Conservation (phyloP, 1,140 invertebrate species). For the Temnothorax nylanderi region DNA sequence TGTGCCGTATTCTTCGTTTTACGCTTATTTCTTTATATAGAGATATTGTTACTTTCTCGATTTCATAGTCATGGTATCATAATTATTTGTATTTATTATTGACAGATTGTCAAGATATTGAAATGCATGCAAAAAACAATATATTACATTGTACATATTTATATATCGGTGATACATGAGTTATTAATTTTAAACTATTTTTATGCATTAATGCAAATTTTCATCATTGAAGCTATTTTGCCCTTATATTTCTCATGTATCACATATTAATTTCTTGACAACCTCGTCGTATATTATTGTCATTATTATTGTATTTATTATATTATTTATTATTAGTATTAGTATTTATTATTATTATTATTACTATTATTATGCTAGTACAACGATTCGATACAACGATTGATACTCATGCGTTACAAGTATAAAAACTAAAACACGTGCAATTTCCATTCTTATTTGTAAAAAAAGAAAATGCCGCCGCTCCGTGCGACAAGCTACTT, state of each 20-base stretch:
- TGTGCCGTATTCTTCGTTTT: not conserved
- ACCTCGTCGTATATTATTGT: conserved; percentile 31
- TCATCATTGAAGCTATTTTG: not conserved
- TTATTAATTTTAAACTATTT: not conserved
- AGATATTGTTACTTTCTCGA: not conserved
- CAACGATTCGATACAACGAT: conserved; percentile 82
- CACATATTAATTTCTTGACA: conserved; percentile 30
- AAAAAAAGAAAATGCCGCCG: conserved; percentile 18
- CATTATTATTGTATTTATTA: conserved; percentile 43
- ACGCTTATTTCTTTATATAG: not conserved
- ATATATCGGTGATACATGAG: not conserved
- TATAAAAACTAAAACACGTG: conserved; percentile 48
- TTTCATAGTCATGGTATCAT: not conserved
- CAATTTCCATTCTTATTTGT: conserved; percentile 58
- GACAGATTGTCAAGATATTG: conserved; percentile 23
- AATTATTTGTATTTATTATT: conserved; percentile 48
- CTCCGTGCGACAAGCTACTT: conserved; percentile 44
- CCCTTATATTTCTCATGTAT: not conserved
- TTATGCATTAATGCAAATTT: not conserved
- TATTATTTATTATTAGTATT: conserved; percentile 55
- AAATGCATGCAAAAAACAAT: not conserved
- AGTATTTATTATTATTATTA: conserved; percentile 57
- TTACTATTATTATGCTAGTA: conserved; percentile 76
- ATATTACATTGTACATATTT: not conserved
- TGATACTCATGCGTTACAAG: conserved; percentile 44